Evolutionary conservation across 2,797 vertebrate species (phyloP).

Genomic region (Rhinogobio ventralis): DNA sequence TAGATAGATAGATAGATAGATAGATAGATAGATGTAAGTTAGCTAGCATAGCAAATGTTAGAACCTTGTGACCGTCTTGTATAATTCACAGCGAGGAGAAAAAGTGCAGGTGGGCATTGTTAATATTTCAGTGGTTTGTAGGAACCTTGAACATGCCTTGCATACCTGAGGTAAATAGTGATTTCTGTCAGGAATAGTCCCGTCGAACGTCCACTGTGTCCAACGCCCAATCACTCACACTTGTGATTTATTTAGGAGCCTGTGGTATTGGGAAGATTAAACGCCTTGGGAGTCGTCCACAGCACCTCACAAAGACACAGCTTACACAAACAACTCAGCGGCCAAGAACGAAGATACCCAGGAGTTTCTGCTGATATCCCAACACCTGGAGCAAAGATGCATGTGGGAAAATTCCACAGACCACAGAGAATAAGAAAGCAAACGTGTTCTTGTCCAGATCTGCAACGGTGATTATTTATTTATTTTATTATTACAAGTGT

Average conservation of each 20-base stretch:
- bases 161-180: constrained; percentile 59
- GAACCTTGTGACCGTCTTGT: constrained; percentile 57
- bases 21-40: constrained; percentile 22
- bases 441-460: constrained; percentile 16
- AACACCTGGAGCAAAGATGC: constrained; percentile 32
- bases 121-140: constrained; percentile 66
- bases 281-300: constrained; percentile 33
- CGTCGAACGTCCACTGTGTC: constrained; percentile 45
- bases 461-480: neutral
- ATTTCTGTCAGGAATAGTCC: constrained; percentile 54
- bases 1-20: constrained; percentile 54
- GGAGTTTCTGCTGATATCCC: constrained; percentile 35
- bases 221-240: constrained; percentile 36
- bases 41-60: constrained; percentile 32
- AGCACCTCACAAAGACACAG: constrained; percentile 51
- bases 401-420: constrained; percentile 21
- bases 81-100: constrained; percentile 61
- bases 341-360: constrained; percentile 42
- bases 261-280: constrained; percentile 41
- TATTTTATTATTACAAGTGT: no score
- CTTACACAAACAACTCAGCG: constrained; percentile 37
- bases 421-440: constrained; percentile 37
- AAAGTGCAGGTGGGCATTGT: constrained; percentile 59
- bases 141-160: constrained; percentile 64
- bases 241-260: constrained; percentile 56